Base-by-base conservation (phyloP, 2,113 vertebrate species). In the Dascyllus trimaculatus region DNA sequence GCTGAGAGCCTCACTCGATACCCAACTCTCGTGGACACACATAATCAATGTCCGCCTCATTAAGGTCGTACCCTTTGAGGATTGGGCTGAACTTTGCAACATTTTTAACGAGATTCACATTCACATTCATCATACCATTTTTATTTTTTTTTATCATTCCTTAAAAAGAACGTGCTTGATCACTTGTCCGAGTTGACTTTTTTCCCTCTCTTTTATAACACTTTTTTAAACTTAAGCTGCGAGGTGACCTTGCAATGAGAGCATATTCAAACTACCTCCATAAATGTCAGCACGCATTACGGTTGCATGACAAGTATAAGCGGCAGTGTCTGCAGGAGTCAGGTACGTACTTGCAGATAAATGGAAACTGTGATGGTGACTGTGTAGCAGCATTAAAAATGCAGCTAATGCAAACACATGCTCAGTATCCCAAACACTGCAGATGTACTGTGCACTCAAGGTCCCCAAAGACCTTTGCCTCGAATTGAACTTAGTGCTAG, bases 31-130 rank as follows among this genome's bases (percentile, higher is more conserved):
- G 71, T 89, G 91, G 92, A 91, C 83, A 79, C 88, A 89, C 87
- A 93, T 91, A 94, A 95, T 94, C 94, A 95, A 94, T 93, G 85
- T 66, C 73, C 17, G 82, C 73, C 90, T 93, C 92, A 89, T 93
- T 93, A 92, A 85, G 92, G 90, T 88, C 69, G 40, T 51, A 90
- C 88, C 92, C 90, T 92, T 86, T 78, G 66, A 90, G 87, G 65
- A 92, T 91, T 88, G 84, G 71, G 71, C 75, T 87, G 91, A 89
- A 91, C 88, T 85, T 91, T 88, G 82, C 71, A 91, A 89, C 79
- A 75, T 89, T 86, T 92, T 84, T 89, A 93, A 92, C 82, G 18
- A 90, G 88, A 87, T 86, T 75, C 76, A 66, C 69, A 87, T 86
- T 75, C 76, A 66, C 69, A 81, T 83, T 84, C 52, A 78, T 61